Conservation (phyloP, 1,140 invertebrate genomes). For the Drosophila santomea region DNA sequence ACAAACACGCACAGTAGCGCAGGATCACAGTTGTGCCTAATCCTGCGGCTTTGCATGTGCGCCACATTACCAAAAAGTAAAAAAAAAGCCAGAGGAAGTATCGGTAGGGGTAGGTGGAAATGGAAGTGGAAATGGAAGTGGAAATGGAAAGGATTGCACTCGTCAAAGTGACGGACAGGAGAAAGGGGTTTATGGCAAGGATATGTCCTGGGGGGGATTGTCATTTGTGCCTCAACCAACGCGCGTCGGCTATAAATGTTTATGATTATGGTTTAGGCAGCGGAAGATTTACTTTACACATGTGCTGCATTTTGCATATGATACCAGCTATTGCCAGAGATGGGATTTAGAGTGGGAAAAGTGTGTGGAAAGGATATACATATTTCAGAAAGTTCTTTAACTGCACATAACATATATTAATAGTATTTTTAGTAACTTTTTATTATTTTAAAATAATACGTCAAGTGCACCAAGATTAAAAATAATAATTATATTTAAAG, state of each 20-base stretch:
- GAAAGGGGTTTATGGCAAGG: slow-evolving; percentile 2
- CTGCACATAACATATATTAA: no score
- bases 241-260: slow-evolving; percentile 78
- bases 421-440: no score
- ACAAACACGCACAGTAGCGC: slow-evolving; percentile 26
- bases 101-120: slow-evolving; percentile 8
- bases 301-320: slow-evolving; percentile 82
- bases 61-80: slow-evolving; percentile 29
- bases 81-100: slow-evolving; percentile 23
- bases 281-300: slow-evolving; percentile 79
- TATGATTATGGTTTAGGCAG: slow-evolving; percentile 76
- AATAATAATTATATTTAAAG: no score
- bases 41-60: slow-evolving; percentile 78
- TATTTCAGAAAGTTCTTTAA: not conserved
- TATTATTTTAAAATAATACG: no score
- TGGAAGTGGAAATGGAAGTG: slow-evolving; percentile 15
- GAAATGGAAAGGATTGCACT: slow-evolving; percentile 70
- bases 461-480: no score
- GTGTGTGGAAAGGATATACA: no score
- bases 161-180: slow-evolving; percentile 69
- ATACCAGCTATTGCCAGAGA: slow-evolving; percentile 45
- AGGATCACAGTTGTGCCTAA: slow-evolving; percentile 77
- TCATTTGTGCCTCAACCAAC: slow-evolving; percentile 36
- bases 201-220: slow-evolving; percentile 47
- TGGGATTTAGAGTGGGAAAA: slow-evolving; percentile 2